Percentiles rank a stretch among this genome's conserved stretches.
Conservation (phyloP, 1,140 invertebrate genomes). For the Parasteatoda tepidariorum region DNA sequence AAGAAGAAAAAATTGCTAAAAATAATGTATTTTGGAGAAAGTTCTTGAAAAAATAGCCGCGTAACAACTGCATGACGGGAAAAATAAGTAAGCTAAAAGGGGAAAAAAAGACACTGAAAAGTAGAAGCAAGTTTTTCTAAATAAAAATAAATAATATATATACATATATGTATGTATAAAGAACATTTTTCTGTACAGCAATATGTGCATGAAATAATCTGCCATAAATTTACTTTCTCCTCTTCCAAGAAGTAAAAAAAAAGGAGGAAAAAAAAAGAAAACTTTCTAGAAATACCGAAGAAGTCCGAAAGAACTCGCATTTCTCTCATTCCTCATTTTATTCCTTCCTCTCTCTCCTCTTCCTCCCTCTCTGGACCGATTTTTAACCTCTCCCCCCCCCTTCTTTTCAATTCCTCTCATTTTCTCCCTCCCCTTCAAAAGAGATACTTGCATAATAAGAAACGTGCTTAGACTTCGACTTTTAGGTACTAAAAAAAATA, state of each 20-base stretch:
- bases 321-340: not conserved
- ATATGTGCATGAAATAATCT: not conserved
- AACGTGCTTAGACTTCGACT: not conserved
- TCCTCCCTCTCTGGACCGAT: not conserved
- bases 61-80: not conserved
- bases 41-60: too few relatives aligned
- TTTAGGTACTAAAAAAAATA: too few relatives aligned
- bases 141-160: not conserved
- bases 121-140: too few relatives aligned
- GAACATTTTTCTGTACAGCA: not conserved
- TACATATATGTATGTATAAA: not conserved
- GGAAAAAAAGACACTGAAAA: not conserved
- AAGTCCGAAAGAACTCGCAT: not conserved
- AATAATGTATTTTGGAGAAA: too few relatives aligned
- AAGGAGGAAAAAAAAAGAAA: too few relatives aligned
- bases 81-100: not conserved
- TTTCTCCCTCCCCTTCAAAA: not conserved
- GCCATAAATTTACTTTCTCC: slow-evolving; percentile 21
- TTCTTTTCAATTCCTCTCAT: not conserved
- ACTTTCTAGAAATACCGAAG: not conserved
- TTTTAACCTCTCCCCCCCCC: not conserved
- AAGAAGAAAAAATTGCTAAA: too few relatives aligned
- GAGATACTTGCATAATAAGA: slow-evolving; percentile 30
- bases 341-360: not conserved
- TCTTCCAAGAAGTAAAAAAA: not conserved